These are phyloP conservation scores for Watsonalla cultraria DNA, from an alignment of 2,888 invertebrate genomes.

Conservation along the genomic window DNA sequence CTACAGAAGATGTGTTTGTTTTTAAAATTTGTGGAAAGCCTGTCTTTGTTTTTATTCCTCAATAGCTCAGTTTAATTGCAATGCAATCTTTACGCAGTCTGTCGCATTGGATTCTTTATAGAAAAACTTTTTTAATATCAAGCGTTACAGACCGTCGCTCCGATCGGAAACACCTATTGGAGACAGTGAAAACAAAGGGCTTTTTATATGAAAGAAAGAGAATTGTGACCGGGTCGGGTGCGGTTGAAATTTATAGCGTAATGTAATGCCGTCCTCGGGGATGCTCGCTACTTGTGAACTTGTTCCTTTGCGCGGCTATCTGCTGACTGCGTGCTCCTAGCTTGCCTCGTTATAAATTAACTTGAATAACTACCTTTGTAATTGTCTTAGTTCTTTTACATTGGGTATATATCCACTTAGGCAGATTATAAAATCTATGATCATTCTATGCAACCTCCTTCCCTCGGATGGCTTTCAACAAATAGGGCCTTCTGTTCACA, in stretches of 20 bases:
- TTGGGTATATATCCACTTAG: background rate
- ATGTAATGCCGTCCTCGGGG: slow-evolving; percentile 53
- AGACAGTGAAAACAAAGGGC: slow-evolving; percentile 57
- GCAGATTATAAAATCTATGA: too few relatives aligned
- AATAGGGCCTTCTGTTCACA: too few relatives aligned
- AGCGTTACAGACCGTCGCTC: slow-evolving; percentile 59
- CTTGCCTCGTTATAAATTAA: slow-evolving; percentile 40
- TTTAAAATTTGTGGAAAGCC: background rate
- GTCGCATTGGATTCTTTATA: slow-evolving; percentile 45
- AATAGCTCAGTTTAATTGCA: slow-evolving; percentile 49
- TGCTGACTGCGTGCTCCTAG: slow-evolving; percentile 29
- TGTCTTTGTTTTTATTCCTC: slow-evolving; percentile 23
- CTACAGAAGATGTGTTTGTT: too few relatives aligned
- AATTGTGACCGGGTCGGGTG: slow-evolving; percentile 47
- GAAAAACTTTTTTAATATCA: slow-evolving; percentile 76
- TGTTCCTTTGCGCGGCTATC: slow-evolving; percentile 31
- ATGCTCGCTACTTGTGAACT: slow-evolving; percentile 33
- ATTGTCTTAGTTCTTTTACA: background rate
- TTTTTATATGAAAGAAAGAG: slow-evolving; percentile 59
- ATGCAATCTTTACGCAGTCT: slow-evolving; percentile 38
- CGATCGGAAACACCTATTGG: slow-evolving; percentile 62
- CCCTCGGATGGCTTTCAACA: too few relatives aligned
- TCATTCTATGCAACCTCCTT: too few relatives aligned
- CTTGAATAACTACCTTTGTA: slow-evolving; percentile 23
- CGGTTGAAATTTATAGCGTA: slow-evolving; percentile 58